Evolutionary conservation across 2,797 vertebrate species (phyloP), one percentile per base, ranked within the genome.

Genomic region (Eulemur albifrons): DNA sequence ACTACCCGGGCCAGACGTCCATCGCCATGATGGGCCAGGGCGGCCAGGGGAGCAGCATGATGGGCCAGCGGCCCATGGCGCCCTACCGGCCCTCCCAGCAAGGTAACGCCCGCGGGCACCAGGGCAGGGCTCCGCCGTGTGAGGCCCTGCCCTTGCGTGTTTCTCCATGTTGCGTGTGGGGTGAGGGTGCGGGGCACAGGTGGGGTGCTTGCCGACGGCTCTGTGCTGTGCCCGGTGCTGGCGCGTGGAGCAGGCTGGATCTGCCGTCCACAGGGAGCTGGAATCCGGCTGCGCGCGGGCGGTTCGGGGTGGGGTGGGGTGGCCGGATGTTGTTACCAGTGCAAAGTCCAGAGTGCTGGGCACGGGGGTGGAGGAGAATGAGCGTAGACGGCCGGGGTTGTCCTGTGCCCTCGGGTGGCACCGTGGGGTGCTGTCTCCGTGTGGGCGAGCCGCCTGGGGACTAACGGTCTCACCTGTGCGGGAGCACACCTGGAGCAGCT

Each of bases 1-100:
- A 99, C 96, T 99, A 99, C 99, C 99, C 99, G 98, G 99, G 99
- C 77, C 99, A 99, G 96, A 98, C 99, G 70, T 98, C 99, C 97
- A 99, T 99, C 93, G 99, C 99, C 98, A 99, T 99, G 99, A 99
- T 99, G 99, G 99, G 99, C 95, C 99, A 99, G 98, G 99, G 99
- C 88, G 99, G 98, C 98, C 99, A 99, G 98, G 99, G 99, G 92
- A 99, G 99, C 98, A 98, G 98, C 97, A 99, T 99, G 99, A 99
- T 99, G 99, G 98, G 99, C 7, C 99, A 99, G 98, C 99, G 99
- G 95, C 99, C 99, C 25, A 98, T 99, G 98, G 99, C 99, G 35
- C 99, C 99, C n/a, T 99, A 99, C 98, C 99, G 99, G 96, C 98
- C 99, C 7, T 99, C 99, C 48, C 99, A 99, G 98, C 99, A 99